phyloP scores from a whole-genome alignment of 2,113 vertebrate species.

The Nycticryphes semicollaris region DNA sequence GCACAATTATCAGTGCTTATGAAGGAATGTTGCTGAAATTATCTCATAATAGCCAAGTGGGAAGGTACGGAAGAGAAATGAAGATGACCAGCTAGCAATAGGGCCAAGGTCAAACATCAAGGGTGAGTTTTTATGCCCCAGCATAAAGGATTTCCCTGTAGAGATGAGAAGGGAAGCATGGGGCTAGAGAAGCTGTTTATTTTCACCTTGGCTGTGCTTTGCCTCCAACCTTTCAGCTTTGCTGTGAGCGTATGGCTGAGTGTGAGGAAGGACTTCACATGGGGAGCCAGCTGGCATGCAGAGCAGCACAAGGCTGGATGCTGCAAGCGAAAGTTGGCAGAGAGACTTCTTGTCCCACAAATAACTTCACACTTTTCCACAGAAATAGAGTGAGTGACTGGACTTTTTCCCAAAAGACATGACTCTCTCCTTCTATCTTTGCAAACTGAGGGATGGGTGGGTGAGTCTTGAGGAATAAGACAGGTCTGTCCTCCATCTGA shows the following conservation, averaged over 20 bases:
- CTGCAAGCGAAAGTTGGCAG: fast-evolving
- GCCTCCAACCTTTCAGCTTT: not conserved
- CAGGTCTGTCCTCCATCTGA: not conserved
- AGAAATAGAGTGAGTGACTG: not conserved
- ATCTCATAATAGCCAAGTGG: not conserved
- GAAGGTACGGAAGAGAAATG: not conserved
- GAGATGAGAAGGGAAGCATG: not conserved
- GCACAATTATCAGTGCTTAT: not conserved
- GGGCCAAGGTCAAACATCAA: not conserved
- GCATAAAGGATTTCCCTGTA: not conserved
- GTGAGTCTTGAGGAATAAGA: not conserved
- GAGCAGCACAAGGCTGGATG: not conserved
- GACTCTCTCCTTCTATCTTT: not conserved
- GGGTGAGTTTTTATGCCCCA: not conserved
- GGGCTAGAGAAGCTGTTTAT: not conserved
- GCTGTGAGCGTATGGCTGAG: not conserved
- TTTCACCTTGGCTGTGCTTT: not conserved
- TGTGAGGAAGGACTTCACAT: fast-evolving
- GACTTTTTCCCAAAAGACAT: not conserved
- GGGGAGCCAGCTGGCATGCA: not conserved
- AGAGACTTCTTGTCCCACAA: not conserved
- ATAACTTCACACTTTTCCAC: not conserved
- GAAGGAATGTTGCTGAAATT: not conserved
- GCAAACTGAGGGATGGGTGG: not conserved
- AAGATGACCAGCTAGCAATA: not conserved